phyloP scores from a whole-genome alignment of 1,140 invertebrate species.

The Leptopilina boulardi region DNA sequence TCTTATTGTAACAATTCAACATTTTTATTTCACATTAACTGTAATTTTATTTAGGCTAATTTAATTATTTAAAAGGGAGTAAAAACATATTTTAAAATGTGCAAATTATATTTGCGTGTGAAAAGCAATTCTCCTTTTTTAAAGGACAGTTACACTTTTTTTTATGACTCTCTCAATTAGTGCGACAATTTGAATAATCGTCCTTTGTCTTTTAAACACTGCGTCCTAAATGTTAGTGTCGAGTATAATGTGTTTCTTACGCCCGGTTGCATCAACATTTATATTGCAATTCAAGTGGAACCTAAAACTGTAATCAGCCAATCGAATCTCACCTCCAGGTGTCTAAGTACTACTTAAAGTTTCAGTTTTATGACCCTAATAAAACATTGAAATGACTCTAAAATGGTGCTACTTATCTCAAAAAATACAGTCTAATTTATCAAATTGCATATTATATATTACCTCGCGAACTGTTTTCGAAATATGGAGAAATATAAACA shows the following conservation, averaged over 20 bases:
- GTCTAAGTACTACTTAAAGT: constrained; percentile 26
- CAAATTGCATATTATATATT: constrained; percentile 18
- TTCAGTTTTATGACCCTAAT: constrained; percentile 9
- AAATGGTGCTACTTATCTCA: constrained; percentile 21
- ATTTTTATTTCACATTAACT: no score
- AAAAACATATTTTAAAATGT: no score
- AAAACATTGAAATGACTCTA: constrained; percentile 30
- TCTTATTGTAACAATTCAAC: no score
- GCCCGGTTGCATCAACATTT: constrained; percentile 28
- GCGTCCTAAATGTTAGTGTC: background rate
- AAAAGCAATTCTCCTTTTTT: background rate
- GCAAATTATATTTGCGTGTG: no score
- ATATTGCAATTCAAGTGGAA: constrained; percentile 20
- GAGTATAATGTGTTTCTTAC: background rate
- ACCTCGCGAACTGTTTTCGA: no score
- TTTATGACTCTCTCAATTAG: background rate
- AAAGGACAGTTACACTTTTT: no score
- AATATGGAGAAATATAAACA: no score
- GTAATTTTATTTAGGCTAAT: no score
- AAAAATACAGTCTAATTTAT: constrained; percentile 19
- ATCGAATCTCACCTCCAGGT: constrained; percentile 28
- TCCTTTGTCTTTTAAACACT: background rate
- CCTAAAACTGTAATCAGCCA: constrained; percentile 23
- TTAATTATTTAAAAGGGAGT: no score
- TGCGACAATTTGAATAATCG: background rate